Evolutionary conservation across 2,797 vertebrate genomes (phyloP), one percentile per base, ranked within the genome.

Genomic region (Coranthus polyacanthus): DNA sequence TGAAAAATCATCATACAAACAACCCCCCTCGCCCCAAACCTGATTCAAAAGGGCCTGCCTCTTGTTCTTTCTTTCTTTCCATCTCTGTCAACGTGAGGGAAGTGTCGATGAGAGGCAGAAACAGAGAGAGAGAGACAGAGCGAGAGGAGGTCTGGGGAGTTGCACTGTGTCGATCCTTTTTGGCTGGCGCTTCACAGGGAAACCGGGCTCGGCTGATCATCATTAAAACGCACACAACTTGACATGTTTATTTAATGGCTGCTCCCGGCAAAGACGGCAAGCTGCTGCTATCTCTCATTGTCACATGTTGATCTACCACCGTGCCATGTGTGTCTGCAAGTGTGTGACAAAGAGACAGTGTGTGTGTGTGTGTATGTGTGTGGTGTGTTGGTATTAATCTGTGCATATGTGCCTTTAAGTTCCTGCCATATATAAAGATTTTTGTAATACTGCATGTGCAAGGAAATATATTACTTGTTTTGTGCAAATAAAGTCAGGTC

Each of bases 211-310:
- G 90, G 88, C 89, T 93, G 91, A 92, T 91, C 92, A 88, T 91
- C 91, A 92, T 93, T 91, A 90, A 91, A 93, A 90, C 79, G 86
- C 85, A 86, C 89, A 87, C 87, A 89, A 92, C 90, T 92, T 92
- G 91, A 92, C 90, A 90, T 92, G 91, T 93, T 92, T 93, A 92
- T 93, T 93, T 92, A 93, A 93, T 92, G 90, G 85, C 87, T 91
- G 89, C 91, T 93, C 85, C 82, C 83, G 89, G 92, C 89, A 52
- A 89, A 90, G 88, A 86, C 89, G 73, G 88, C 91, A 92, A 92
- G 91, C 89, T 92, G 90, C 90, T 92, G 87, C 89, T 85, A 88
- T 91, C 85, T 86, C 83, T 90, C 84, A 88, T 83, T 81, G 84
- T 88, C 88, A 90, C 89, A 88, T 91, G 89, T 90, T 91, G 90